Conservation (phyloP, 2,113 vertebrate genomes). For the Rhinolophus ferrumequinum region DNA sequence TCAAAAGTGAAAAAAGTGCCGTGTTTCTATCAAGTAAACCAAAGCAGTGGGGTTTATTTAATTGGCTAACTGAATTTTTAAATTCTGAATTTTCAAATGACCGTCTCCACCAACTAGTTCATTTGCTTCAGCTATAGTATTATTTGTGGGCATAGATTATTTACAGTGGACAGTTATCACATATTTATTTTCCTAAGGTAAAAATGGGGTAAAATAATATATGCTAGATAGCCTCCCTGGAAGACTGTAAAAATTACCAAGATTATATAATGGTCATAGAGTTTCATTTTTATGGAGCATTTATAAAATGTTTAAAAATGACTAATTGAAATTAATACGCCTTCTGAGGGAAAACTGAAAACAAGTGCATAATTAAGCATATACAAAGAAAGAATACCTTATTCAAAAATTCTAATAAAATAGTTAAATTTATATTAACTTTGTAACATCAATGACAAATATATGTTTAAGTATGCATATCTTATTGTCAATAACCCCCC, state of each 20-base stretch:
- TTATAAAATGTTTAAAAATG: neutral
- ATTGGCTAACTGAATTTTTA: constrained; percentile 5
- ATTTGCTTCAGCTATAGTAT: neutral
- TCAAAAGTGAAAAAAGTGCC: neutral
- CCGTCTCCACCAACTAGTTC: neutral
- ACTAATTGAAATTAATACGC: neutral
- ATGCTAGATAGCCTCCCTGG: neutral
- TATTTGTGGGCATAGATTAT: neutral
- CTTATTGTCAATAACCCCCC: neutral
- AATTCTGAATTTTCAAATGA: constrained; percentile 36
- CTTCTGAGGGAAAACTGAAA: neutral
- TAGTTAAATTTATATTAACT: neutral
- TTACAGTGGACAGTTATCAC: neutral
- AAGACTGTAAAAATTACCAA: neutral
- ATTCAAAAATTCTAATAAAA: constrained; percentile 34
- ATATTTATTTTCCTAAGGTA: constrained; percentile 9
- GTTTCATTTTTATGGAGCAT: constrained; percentile 6
- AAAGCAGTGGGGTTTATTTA: constrained; percentile 11
- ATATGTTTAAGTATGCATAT: neutral
- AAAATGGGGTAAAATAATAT: neutral
- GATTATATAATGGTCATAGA: neutral
- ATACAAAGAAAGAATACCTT: neutral
- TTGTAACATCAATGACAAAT: neutral
- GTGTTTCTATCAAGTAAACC: neutral
- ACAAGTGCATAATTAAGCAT: neutral